Evolutionary conservation across 2,888 invertebrate genomes (phyloP), one percentile per base, ranked within the genome.

Genomic region (Pandemis corylana): DNA sequence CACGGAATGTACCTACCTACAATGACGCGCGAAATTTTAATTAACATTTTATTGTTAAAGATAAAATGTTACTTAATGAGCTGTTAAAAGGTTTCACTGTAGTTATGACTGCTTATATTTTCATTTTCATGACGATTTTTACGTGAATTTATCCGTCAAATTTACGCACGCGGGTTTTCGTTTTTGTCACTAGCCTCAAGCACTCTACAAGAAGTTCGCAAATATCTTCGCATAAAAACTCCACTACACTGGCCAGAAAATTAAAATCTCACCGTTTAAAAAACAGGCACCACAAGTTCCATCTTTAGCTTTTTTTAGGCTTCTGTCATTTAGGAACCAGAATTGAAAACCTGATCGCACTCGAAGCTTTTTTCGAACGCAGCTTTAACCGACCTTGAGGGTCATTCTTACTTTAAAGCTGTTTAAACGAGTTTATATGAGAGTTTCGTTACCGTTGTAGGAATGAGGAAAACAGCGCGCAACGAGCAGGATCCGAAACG

Each of bases 381-480:
- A 59, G 65, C 51, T 41, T 53, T 49, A 65, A 59, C 53, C 74
- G 74, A 74, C 74, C 74, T 74, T 74, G 69, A 74, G 65, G 69
- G 74, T 74, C 74, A 61, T 69, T 70, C 65, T 49, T 56, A 69
- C 74, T 65, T 28, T 56, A 65, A 69, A 28, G 49, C 28, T 1
- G 49, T 61, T 59, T 61, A 66, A 66, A 66, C 51, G 13, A 66
- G 66, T 68, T 67, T 56, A 42, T 53, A 63, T 62, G 53, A 44
- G 62, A 44, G 62, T 72, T 72, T 72, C 72, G 65, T 74, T 74
- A 66, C 74, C 74, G 74, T 70, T 69, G 69, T 20, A 51, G 74
- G 74, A 74, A 74, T 74, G 74, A 74, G 74, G 74, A 70, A 74
- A 74, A 53, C 42, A n/a, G 65, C 42, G 13, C 53, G 68, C 72